These are phyloP conservation scores for Bos javanicus DNA, from an alignment of 2,113 vertebrate genomes.

Conservation along the genomic window DNA sequence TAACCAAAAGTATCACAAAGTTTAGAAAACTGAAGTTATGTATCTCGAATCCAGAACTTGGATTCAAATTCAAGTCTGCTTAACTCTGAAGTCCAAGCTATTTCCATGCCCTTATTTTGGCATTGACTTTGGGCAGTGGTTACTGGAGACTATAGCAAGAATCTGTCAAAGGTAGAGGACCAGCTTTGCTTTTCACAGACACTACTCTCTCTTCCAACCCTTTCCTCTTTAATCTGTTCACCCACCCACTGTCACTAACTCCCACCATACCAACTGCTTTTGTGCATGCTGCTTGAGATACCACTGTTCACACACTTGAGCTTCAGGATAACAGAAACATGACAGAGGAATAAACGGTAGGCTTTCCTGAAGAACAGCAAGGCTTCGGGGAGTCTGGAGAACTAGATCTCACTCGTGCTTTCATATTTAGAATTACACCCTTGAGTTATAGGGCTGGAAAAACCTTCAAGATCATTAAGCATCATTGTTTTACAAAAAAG, in stretches of 20 bases:
- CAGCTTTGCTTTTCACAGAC: neutral
- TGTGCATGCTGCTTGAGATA: neutral
- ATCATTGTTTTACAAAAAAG: neutral
- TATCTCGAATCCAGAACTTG: neutral
- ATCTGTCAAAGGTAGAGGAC: neutral
- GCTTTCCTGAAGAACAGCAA: neutral
- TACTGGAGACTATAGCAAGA: neutral
- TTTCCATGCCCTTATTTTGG: neutral
- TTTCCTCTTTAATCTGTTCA: constrained; percentile 35
- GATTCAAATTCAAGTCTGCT: neutral
- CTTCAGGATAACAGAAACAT: neutral
- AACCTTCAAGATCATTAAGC: neutral
- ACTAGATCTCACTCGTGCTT: neutral
- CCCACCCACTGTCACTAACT: constrained; percentile 47
- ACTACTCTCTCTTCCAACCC: constrained; percentile 3
- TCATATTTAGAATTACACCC: neutral
- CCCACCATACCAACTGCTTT: constrained; percentile 45
- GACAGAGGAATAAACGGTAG: neutral
- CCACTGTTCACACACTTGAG: constrained; percentile 37
- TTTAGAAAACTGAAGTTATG: neutral
- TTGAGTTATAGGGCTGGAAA: neutral
- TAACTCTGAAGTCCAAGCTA: neutral
- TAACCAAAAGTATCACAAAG: neutral
- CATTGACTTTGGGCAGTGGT: neutral
- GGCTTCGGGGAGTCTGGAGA: neutral